Evolutionary conservation across 2,113 vertebrate species (phyloP).

Genomic region (Aix galericulata): DNA sequence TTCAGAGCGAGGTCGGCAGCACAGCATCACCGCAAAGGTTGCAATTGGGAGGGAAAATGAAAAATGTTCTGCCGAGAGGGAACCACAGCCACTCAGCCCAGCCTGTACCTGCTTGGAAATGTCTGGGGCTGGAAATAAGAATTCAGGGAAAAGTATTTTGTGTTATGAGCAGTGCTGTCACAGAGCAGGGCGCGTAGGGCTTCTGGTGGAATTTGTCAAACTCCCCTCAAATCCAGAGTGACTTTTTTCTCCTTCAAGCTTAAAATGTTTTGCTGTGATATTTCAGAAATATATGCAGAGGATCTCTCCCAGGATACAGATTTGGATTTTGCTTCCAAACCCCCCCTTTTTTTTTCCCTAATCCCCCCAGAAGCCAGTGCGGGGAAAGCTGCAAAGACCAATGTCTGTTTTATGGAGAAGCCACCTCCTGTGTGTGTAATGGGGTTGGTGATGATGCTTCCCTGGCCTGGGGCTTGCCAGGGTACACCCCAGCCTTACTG

Average conservation of each 20-base stretch:
- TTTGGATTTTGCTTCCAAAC: background rate
- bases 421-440: rapidly evolving
- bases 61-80: background rate
- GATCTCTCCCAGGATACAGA: background rate
- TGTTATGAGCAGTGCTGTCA: background rate
- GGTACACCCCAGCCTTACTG: background rate
- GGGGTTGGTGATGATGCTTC: rapidly evolving
- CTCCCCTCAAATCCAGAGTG: background rate
- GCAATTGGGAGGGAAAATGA: background rate
- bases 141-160: background rate
- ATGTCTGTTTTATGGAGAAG: background rate
- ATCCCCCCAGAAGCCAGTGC: background rate
- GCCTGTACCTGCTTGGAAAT: background rate
- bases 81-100: background rate
- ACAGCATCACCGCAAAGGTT: rapidly evolving
- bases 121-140: background rate
- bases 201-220: background rate
- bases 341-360: background rate
- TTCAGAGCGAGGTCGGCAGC: background rate
- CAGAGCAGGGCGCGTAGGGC: no score
- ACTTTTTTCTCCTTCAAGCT: background rate
- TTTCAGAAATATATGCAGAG: background rate
- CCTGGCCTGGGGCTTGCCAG: background rate
- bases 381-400: background rate
- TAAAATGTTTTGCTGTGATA: background rate